Conservation (phyloP, 2,888 invertebrate species). For the Meandrusa payeni region DNA sequence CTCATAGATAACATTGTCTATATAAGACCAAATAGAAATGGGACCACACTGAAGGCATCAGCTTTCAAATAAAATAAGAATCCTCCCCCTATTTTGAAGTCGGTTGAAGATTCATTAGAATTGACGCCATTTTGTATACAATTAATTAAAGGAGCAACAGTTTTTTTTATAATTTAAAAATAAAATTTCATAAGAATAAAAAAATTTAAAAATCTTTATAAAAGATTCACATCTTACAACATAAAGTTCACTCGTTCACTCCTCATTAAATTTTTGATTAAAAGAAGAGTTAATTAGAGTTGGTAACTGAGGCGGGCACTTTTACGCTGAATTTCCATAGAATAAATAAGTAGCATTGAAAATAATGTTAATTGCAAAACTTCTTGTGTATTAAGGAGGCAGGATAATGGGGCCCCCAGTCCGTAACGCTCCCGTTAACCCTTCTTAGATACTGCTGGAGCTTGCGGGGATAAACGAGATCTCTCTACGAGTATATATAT, state of each 20-base stretch:
- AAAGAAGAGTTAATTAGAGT: conserved; percentile 23
- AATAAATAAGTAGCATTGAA: conserved; percentile 25
- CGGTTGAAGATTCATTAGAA: no score
- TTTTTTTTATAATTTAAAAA: no score
- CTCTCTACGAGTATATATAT: conserved; percentile 9
- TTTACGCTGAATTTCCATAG: conserved; percentile 20
- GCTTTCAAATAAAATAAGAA: no score
- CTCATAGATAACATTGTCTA: no score
- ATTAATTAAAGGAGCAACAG: no score
- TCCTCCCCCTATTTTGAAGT: no score
- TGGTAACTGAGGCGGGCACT: conserved; percentile 9
- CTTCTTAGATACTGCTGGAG: conserved; percentile 11
- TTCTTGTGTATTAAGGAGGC: conserved; percentile 26
- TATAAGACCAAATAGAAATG: no score
- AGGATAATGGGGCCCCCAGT: conserved; percentile 18
- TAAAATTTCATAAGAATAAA: no score
- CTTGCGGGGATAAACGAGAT: conserved; percentile 12
- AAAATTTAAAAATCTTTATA: no score
- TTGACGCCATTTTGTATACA: no score
- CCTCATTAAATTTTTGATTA: conserved; percentile 20
- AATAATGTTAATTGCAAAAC: conserved; percentile 25
- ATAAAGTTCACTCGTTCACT: neutral
- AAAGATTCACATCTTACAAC: neutral
- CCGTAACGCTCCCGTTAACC: conserved; percentile 19
- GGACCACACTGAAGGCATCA: no score